These are phyloP conservation scores for Parochlus steinenii DNA, from an alignment of 2,888 invertebrate genomes.

Conservation along the genomic window DNA sequence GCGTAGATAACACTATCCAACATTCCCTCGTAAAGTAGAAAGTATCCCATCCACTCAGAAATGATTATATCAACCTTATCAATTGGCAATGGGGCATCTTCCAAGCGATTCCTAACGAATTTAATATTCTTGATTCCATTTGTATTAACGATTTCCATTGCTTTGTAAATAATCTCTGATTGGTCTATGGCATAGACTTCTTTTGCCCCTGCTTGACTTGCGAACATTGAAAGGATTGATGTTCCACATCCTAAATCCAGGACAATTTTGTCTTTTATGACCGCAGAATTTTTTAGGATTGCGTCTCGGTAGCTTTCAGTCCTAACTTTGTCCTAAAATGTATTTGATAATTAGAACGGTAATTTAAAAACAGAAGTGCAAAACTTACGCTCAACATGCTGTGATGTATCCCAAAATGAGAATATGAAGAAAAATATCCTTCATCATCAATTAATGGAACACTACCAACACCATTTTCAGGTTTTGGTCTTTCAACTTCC, in stretches of 20 bases:
- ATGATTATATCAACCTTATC: conserved; percentile 81
- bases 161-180: conserved; percentile 89
- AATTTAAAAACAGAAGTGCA: too few relatives aligned
- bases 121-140: conserved; percentile 43
- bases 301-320: conserved; percentile 80
- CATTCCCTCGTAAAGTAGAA: conserved; percentile 93
- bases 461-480: conserved; percentile 26
- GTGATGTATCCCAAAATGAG: conserved; percentile 83
- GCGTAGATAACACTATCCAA: conserved; percentile 83
- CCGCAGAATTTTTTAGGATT: conserved; percentile 51
- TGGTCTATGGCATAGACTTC: conserved; percentile 88
- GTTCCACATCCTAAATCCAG: conserved; percentile 97
- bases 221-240: conserved; percentile 95
- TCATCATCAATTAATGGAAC: conserved; percentile 49
- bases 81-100: conserved; percentile 56
- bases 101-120: conserved; percentile 70
- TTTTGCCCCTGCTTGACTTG: conserved; percentile 82
- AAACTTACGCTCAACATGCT: conserved; percentile 90
- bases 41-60: conserved; percentile 99
- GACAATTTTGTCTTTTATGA: conserved; percentile 60
- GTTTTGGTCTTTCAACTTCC: conserved; percentile 20
- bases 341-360: too few relatives aligned
- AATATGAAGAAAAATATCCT: conserved; percentile 67
- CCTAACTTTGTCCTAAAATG: conserved; percentile 68
- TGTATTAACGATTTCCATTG: conserved; percentile 79